Base-by-base conservation (phyloP, 2,113 vertebrate species). In the Psilopsiagon aymara region DNA sequence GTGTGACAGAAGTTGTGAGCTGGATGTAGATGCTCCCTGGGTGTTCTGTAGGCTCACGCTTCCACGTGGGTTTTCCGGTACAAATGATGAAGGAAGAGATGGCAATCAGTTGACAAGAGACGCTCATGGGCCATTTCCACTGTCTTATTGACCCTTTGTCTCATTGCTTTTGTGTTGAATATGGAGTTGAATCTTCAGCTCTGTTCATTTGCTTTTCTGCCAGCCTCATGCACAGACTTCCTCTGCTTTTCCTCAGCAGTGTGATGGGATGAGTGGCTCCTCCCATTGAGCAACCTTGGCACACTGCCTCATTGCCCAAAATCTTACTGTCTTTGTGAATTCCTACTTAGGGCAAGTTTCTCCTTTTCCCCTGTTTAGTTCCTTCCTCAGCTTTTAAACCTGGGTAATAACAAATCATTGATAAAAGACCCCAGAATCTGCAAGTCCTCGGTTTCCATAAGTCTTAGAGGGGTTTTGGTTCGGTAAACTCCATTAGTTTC, bases 41-140 rank as follows among this genome's bases (percentile, higher is more conserved):
- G 8, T 21, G 63, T 35, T 52, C 1, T 0, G 2, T 10, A 13
- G 69, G n/a, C 11, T 3, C 9, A 24, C 6, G 0, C 8, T 76
- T 76, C 43, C 25, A 4, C 28, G 44, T 51, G 46, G 49, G 13
- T 44, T 67, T 88, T 59, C 46, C 3, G 2, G 7, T 20, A 4
- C 33, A 15, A 43, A 33, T 64, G 2, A 1, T 0, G n/a, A 13
- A 41, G 51, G 67, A 90, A n/a, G 41, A 75, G 51, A 20, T 59
- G 35, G 35, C n/a, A 66, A 3, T 13, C 16, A 8, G 4, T 8
- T 25, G 16, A 28, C 43, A 51, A 10, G 66, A 47, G 7, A 7
- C 12, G 2, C 10, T 49, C 37, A 4, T 4, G 49, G 75, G 46
- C 69, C 13, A 3, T 1, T 3, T 17, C 37, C 11, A 2, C 16